Conservation (phyloP, 2,888 invertebrate genomes). For the Scaptomyza parva region DNA sequence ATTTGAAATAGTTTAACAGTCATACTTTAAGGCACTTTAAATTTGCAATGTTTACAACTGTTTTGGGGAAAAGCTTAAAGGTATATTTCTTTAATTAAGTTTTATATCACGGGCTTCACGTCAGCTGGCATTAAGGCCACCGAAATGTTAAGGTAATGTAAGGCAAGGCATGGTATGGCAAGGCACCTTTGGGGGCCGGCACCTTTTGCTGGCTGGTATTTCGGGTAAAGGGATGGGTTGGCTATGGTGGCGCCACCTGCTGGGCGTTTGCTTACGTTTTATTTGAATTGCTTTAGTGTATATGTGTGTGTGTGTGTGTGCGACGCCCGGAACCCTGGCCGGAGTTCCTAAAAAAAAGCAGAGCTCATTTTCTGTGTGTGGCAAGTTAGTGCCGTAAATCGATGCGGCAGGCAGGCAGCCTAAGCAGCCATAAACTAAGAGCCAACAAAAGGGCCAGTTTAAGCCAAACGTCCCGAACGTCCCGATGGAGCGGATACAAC, state of each 20-base stretch:
- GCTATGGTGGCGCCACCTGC: slow-evolving; percentile 56
- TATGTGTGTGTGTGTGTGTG: slow-evolving; percentile 5
- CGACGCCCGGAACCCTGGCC: no score
- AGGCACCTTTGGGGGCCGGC: slow-evolving; percentile 15
- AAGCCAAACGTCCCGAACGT: slow-evolving; percentile 38
- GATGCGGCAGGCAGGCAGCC: slow-evolving; percentile 73
- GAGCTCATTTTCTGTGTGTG: slow-evolving; percentile 55
- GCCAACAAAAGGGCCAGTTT: slow-evolving; percentile 58
- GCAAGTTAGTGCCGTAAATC: slow-evolving; percentile 72
- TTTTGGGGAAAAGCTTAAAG: slow-evolving; percentile 15
- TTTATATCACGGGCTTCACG: slow-evolving; percentile 59
- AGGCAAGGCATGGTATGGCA: slow-evolving; percentile 36
- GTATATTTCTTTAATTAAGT: slow-evolving; percentile 55
- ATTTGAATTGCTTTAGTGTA: slow-evolving; percentile 53
- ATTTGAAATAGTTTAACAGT: no score
- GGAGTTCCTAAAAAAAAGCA: slow-evolving; percentile 60
- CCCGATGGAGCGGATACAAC: slow-evolving; percentile 1
- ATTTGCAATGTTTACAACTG: not conserved
- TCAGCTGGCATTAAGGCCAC: slow-evolving; percentile 68
- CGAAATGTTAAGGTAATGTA: slow-evolving; percentile 8
- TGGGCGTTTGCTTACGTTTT: slow-evolving; percentile 63
- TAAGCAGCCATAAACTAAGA: slow-evolving; percentile 77
- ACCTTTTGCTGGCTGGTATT: slow-evolving; percentile 28
- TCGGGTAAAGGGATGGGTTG: slow-evolving; percentile 5
- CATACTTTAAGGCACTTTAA: slow-evolving; percentile 17